Base-by-base conservation (phyloP, 2,113 vertebrate genomes). In the Zosterops lateralis region DNA sequence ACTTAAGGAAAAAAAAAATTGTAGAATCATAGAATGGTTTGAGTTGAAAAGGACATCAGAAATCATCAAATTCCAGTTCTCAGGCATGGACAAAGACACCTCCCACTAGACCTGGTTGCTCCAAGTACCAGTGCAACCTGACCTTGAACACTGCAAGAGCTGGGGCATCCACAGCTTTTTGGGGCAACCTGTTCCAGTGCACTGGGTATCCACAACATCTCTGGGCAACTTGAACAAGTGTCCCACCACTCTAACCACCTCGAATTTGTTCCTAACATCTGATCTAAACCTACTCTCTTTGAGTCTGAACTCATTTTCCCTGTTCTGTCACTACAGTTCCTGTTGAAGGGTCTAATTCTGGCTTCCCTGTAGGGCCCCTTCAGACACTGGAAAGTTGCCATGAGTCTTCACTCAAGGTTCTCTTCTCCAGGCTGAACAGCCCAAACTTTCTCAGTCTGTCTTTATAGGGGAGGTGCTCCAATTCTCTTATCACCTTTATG, bases 391-490 rank as follows among this genome's bases (percentile, higher is more conserved):
- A n/a, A 45, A 58, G 15, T 19, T 66, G 15, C 26, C 32, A 17
- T 17, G 22, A 73, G 32, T 60, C 45, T 81, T 17, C 20, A 48
- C 17, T 54, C 48, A 56, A 21, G 11, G 24, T 48, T 57, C 31
- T 34, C 31, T 48, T 65, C 32, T 80, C 17, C 29, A 54, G 14
- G 29, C 9, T 31, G n/a, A 82, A 47, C 14, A 47, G 29, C 11
- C 22, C 18, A 17, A 34, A 40, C 13, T 74, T 53, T 47, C 47
- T 54, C 38, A 67, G 29, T 25, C 40, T 67, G 11, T 54, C n/a
- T 60, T 68, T 2, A 0, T 2, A 82, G 29, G 47, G 24, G 9
- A 67, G 19, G 7, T 53, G 16, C 4, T 67, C 16, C n/a, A 31
- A 29, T 14, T 12, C 38, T 44, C 53, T 60, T 29, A n/a, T 5